phyloP scores from a whole-genome alignment of 2,888 invertebrate species.

The Drosophila koepferae region DNA sequence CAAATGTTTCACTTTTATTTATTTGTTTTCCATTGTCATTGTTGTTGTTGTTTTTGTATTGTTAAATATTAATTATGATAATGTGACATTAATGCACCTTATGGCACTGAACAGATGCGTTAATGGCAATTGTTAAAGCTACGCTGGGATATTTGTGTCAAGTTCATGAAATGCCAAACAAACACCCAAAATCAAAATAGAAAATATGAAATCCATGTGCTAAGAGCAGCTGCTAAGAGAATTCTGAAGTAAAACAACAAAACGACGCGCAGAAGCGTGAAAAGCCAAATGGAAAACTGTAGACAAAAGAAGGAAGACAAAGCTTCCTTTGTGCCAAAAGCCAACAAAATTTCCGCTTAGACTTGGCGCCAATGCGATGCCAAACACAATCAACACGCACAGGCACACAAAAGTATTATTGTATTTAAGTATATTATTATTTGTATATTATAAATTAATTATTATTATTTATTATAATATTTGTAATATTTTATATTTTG shows the following conservation, averaged over 20 bases:
- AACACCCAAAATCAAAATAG: constrained; percentile 38
- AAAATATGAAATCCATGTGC: not conserved
- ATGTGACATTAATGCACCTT: constrained; percentile 19
- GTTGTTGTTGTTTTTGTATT: not conserved
- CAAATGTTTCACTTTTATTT: constrained; percentile 21
- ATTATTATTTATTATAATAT: not conserved
- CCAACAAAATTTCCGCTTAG: constrained; percentile 8
- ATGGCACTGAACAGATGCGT: constrained; percentile 1
- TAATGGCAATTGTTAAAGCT: constrained; percentile 14
- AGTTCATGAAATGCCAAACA: constrained; percentile 55
- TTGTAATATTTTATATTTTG: not conserved
- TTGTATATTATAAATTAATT: not conserved
- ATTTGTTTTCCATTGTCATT: constrained; percentile 5
- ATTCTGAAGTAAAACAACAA: constrained; percentile 29
- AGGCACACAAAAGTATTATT: not conserved
- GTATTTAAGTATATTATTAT: too few species aligned
- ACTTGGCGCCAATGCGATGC: constrained; percentile 52
- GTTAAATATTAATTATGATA: constrained; percentile 36
- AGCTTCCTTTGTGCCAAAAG: constrained; percentile 58
- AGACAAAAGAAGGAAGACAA: constrained; percentile 37
- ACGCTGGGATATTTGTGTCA: constrained; percentile 50
- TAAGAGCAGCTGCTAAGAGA: constrained; percentile 53
- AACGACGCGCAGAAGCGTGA: constrained; percentile 68
- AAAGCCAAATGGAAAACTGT: constrained; percentile 37
- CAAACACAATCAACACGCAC: constrained; percentile 11